These are phyloP conservation scores for Lordiphosa collinella DNA, from an alignment of 1,140 invertebrate species.

Conservation along the genomic window DNA sequence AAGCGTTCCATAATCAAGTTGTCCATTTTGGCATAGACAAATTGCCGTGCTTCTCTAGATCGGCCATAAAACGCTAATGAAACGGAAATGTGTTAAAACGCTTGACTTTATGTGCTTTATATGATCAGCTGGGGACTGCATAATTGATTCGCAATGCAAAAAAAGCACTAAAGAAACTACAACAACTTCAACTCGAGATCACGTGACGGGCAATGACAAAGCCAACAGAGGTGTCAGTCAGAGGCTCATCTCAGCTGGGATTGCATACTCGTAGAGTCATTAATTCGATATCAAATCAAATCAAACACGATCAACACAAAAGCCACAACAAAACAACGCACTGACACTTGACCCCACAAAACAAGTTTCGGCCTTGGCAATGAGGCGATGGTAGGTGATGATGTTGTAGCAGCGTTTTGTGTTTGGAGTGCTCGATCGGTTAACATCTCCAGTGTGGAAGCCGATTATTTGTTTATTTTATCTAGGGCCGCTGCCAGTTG, in stretches of 20 bases:
- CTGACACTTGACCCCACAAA: conserved; percentile 75
- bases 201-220: conserved; percentile 1
- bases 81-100: conserved; percentile 51
- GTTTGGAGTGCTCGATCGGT: conserved; percentile 30
- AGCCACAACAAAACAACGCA: conserved; percentile 28
- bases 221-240: too few species aligned
- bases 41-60: conserved; percentile 27
- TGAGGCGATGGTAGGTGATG: conserved; percentile 45
- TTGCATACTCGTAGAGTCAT: conserved; percentile 44
- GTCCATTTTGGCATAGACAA: conserved; percentile 51
- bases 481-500: conserved; percentile 67
- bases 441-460: conserved; percentile 16
- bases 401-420: conserved; percentile 24
- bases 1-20: conserved; percentile 32
- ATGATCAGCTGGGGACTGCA: conserved; percentile 28
- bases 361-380: conserved; percentile 69
- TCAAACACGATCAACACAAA: conserved; percentile 35
- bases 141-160: conserved; percentile 28
- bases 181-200: conserved; percentile 1
- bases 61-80: conserved; percentile 29
- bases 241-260: too few species aligned
- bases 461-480: conserved; percentile 39
- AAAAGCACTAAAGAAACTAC: too few species aligned
- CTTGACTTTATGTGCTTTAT: conserved; percentile 29
- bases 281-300: conserved; percentile 47